Evolutionary conservation across 2,113 vertebrate genomes (phyloP).

Genomic region (Chauna torquata): DNA sequence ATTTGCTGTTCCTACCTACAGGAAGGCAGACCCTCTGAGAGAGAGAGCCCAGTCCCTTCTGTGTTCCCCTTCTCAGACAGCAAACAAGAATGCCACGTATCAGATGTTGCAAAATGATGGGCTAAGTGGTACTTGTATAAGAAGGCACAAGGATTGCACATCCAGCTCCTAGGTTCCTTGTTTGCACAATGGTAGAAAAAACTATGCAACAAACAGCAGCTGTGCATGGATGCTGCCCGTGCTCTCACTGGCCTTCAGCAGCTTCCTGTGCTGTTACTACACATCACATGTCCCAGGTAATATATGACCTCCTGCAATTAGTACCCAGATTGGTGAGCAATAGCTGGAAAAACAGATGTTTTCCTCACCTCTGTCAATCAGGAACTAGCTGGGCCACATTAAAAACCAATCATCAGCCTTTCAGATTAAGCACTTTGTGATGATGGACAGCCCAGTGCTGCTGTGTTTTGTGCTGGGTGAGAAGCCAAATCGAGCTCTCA

Average conservation of each 20-base stretch:
- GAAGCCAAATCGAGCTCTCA: not conserved
- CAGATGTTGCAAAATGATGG: not conserved
- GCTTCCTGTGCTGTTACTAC: not conserved
- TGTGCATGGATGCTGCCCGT: not conserved
- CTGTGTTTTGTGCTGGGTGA: not conserved
- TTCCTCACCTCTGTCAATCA: conserved; percentile 16
- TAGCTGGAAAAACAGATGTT: not conserved
- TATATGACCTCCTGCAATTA: not conserved
- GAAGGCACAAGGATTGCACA: not conserved
- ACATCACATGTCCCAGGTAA: not conserved
- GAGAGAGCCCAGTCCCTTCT: not conserved
- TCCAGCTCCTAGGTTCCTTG: not conserved
- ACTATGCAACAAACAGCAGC: not conserved
- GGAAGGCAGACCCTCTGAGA: not conserved
- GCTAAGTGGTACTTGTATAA: not conserved
- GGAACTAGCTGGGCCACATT: conserved; percentile 20
- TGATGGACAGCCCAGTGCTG: not conserved
- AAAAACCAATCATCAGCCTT: not conserved
- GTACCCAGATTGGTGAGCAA: not conserved
- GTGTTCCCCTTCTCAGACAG: not conserved
- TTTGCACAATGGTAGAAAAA: not conserved
- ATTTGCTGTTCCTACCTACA: not conserved
- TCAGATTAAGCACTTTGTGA: not conserved
- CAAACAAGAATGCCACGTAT: not conserved
- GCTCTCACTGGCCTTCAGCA: not conserved